Evolutionary conservation across 2,888 invertebrate genomes (phyloP).

Genomic region (Lasioglossum morio): DNA sequence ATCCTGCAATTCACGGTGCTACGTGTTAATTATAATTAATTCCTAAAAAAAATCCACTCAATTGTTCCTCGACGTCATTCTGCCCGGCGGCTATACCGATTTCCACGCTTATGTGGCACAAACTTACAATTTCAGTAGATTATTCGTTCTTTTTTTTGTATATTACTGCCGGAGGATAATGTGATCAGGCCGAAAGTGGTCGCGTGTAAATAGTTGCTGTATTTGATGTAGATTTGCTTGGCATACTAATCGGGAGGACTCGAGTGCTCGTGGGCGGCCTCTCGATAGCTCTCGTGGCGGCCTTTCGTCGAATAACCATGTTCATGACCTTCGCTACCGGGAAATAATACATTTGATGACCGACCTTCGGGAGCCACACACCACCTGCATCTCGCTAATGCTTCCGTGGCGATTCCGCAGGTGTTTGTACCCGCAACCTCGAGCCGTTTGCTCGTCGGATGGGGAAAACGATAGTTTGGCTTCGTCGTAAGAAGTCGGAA

Average conservation of each 20-base stretch:
- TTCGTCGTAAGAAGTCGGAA: background rate
- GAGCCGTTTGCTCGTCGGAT: background rate
- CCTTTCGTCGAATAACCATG: constrained; percentile 5
- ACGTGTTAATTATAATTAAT: background rate
- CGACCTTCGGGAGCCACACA: background rate
- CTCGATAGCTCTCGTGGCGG: background rate
- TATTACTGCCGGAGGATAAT: background rate
- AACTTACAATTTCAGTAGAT: background rate
- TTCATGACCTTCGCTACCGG: constrained; percentile 1
- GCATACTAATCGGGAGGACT: constrained; percentile 5
- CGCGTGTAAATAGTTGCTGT: background rate
- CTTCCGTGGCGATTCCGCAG: background rate
- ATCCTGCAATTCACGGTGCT: too few relatives aligned
- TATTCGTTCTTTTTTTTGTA: background rate
- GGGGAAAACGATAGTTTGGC: background rate
- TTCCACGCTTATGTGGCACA: background rate
- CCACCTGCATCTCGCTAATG: background rate
- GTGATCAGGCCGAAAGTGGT: background rate
- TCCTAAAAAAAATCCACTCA: background rate
- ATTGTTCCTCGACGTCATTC: background rate
- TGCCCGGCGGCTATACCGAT: background rate
- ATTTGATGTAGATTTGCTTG: background rate
- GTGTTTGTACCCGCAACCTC: background rate
- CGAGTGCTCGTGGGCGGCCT: constrained; percentile 5
- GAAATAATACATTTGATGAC: constrained; percentile 7